These are phyloP conservation scores for Machimus atricapillus DNA, from an alignment of 2,888 invertebrate genomes.

Conservation along the genomic window DNA sequence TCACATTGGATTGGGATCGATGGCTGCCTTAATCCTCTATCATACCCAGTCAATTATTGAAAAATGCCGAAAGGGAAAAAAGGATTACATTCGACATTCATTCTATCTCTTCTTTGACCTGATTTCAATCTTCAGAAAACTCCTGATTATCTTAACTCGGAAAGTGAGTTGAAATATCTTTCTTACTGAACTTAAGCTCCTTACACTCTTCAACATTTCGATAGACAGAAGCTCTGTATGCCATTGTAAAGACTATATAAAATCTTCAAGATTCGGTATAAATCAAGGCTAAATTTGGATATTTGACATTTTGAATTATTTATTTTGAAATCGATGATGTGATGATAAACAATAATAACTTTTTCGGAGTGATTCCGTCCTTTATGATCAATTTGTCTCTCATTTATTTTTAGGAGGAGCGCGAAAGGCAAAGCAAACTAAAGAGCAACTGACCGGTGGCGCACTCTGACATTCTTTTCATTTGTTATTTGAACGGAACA, in stretches of 20 bases:
- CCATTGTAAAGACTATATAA: constrained; percentile 41
- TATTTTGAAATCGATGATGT: neutral
- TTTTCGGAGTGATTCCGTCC: neutral
- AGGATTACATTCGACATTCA: constrained; percentile 91
- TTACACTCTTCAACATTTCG: constrained; percentile 29
- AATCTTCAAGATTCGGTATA: constrained; percentile 20
- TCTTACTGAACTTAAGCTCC: neutral
- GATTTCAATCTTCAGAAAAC: constrained; percentile 89
- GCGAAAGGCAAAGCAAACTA: constrained; percentile 48
- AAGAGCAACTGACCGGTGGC: constrained; percentile 42
- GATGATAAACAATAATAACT: neutral
- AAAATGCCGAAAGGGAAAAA: constrained; percentile 87
- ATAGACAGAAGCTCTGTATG: constrained; percentile 47
- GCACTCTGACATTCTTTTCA: neutral
- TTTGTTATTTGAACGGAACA: neutral
- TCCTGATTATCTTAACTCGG: constrained; percentile 88
- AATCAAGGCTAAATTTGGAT: neutral
- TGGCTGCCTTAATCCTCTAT: constrained; percentile 95
- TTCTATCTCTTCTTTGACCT: constrained; percentile 95
- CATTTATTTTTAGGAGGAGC: constrained; percentile 49
- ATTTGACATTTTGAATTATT: neutral
- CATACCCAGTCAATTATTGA: constrained; percentile 98
- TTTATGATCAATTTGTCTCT: neutral
- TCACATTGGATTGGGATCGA: constrained; percentile 86
- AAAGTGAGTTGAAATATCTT: constrained; percentile 68